Conservation (phyloP, 2,888 invertebrate genomes). For the Rhabditophanes sp. region DNA sequence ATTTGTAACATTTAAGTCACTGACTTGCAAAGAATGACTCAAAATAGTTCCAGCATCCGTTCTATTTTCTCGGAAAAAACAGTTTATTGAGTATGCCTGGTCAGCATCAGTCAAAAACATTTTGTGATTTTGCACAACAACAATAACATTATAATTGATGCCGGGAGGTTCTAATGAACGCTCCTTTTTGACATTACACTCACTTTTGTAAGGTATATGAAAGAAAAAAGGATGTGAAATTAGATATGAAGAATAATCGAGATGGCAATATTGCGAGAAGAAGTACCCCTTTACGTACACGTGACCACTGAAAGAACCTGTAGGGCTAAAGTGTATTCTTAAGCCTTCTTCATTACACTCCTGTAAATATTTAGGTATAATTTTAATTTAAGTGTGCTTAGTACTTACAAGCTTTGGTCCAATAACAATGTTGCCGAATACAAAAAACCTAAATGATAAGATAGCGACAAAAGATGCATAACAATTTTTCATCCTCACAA, state of each 20-base stretch:
- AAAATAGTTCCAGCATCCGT: too few relatives aligned
- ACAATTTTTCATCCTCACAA: too few relatives aligned
- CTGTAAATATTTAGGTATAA: too few relatives aligned
- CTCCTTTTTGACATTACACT: slow-evolving; percentile 27
- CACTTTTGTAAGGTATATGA: slow-evolving; percentile 32
- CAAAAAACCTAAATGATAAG: background rate
- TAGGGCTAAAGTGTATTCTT: too few relatives aligned
- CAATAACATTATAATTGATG: slow-evolving; percentile 24
- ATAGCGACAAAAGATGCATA: too few relatives aligned
- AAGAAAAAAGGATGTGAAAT: slow-evolving; percentile 26
- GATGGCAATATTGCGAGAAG: slow-evolving; percentile 17
- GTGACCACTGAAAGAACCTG: slow-evolving; percentile 39
- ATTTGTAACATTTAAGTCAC: slow-evolving; percentile 4
- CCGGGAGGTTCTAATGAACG: slow-evolving; percentile 21
- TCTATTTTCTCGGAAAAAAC: slow-evolving; percentile 32
- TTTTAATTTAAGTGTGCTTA: too few relatives aligned
- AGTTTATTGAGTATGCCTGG: slow-evolving; percentile 24
- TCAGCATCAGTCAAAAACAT: slow-evolving; percentile 30
- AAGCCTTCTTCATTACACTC: too few relatives aligned
- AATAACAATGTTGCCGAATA: slow-evolving; percentile 2
- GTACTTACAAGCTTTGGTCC: too few relatives aligned
- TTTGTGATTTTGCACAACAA: slow-evolving; percentile 37
- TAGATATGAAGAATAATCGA: slow-evolving; percentile 22
- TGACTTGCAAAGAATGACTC: slow-evolving; percentile 3
- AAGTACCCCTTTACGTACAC: slow-evolving; percentile 41